These are phyloP conservation scores for Tamandua tetradactyla DNA, from an alignment of 2,797 vertebrate genomes.

Conservation along the genomic window DNA sequence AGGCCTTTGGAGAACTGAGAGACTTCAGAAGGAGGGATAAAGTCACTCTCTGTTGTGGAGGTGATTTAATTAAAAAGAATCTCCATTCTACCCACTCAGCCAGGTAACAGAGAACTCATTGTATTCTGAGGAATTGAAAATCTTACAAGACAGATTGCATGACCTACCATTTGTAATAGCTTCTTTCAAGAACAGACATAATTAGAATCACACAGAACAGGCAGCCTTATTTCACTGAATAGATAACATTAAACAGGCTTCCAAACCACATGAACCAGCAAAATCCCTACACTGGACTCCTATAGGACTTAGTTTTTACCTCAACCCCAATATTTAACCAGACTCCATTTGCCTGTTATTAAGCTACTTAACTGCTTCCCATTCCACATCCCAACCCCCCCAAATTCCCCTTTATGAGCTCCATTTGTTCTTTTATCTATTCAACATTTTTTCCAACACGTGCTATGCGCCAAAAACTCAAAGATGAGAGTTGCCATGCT, in stretches of 20 bases:
- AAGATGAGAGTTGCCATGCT: neutral
- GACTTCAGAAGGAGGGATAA: slow-evolving; percentile 6
- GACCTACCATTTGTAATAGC: slow-evolving; percentile 63
- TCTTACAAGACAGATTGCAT: slow-evolving; percentile 44
- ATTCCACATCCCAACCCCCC: neutral
- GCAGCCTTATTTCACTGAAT: slow-evolving; percentile 30
- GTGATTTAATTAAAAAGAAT: slow-evolving; percentile 76
- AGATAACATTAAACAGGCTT: slow-evolving; percentile 68
- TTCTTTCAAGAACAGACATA: slow-evolving; percentile 65
- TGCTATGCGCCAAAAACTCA: neutral
- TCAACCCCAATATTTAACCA: neutral
- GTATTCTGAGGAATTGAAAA: slow-evolving; percentile 58
- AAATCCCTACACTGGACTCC: neutral
- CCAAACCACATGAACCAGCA: slow-evolving; percentile 21
- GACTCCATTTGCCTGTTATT: neutral
- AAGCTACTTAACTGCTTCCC: neutral
- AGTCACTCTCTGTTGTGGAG: slow-evolving; percentile 56
- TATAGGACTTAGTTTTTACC: slow-evolving; percentile 7
- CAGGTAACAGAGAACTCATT: slow-evolving; percentile 77
- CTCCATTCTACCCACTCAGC: neutral
- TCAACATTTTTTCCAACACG: neutral
- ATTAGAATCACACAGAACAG: slow-evolving; percentile 48
- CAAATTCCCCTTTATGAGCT: neutral
- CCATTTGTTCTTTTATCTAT: neutral
- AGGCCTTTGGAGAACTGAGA: neutral